Percentiles rank a stretch among this genome's conserved stretches.
These are phyloP conservation scores for Micrastur ruficollis DNA, from an alignment of 2,797 vertebrate genomes.

Conservation along the genomic window DNA sequence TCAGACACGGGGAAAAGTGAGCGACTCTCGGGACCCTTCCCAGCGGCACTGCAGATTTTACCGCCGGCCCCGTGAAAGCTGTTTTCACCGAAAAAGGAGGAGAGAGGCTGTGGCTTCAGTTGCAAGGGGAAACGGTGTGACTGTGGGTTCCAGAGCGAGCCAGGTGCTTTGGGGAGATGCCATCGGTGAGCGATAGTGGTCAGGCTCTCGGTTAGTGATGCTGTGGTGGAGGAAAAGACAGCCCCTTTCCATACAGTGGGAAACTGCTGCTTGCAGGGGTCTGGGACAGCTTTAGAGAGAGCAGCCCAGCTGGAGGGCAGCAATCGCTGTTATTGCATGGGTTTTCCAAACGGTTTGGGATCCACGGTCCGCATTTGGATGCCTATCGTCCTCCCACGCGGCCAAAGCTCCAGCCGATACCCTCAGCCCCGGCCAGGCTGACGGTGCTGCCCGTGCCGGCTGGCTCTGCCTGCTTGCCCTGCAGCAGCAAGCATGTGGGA, in stretches of 20 bases:
- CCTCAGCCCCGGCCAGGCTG: not conserved
- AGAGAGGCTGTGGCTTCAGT: not conserved
- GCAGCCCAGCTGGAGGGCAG: not conserved
- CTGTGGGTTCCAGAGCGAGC: rapidly evolving
- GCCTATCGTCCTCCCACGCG: rapidly evolving
- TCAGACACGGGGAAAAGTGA: rapidly evolving
- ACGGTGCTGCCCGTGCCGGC: not conserved
- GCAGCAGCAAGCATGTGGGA: not conserved
- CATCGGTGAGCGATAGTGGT: rapidly evolving
- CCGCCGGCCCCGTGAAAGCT: rapidly evolving
- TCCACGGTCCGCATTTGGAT: rapidly evolving
- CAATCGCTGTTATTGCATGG: rapidly evolving
- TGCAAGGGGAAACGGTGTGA: rapidly evolving
- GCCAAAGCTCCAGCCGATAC: not conserved
- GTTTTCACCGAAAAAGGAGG: not conserved
- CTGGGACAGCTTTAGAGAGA: not conserved
- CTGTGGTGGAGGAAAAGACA: not conserved
- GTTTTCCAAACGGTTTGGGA: not conserved
- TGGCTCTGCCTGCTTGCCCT: not conserved
- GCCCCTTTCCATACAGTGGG: not conserved
- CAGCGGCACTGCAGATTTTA: not conserved
- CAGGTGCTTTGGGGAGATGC: not conserved
- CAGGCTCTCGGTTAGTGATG: rapidly evolving
- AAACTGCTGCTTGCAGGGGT: not conserved
- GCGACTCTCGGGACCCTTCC: not conserved